phyloP scores from a whole-genome alignment of 2,888 invertebrate species.

The Falcaria lacertinaria region DNA sequence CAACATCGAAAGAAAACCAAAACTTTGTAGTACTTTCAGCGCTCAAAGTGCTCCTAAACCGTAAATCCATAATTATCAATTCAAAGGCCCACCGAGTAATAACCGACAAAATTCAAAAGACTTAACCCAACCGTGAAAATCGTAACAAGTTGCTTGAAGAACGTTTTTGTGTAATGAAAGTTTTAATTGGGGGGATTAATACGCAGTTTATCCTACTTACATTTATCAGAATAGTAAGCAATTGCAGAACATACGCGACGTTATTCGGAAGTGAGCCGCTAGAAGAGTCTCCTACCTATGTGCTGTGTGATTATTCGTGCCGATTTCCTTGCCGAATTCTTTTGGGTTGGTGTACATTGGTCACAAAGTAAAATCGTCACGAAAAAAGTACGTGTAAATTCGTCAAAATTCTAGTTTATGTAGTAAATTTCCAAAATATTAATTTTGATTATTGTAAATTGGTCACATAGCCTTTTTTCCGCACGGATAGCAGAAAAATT shows the following conservation, averaged over 20 bases:
- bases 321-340: too few relatives aligned
- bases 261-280: not conserved
- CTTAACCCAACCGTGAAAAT: constrained; percentile 26
- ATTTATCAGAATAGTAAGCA: constrained; percentile 9
- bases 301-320: too few relatives aligned
- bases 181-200: constrained; percentile 57
- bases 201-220: constrained; percentile 23
- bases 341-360: too few relatives aligned
- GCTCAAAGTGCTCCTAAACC: constrained; percentile 5
- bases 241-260: not conserved
- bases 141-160: constrained; percentile 38
- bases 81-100: constrained; percentile 8
- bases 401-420: too few relatives aligned
- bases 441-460: too few relatives aligned
- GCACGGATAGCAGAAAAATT: too few relatives aligned
- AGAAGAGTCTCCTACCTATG: too few relatives aligned
- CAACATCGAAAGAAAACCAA: too few relatives aligned
- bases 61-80: constrained; percentile 10
- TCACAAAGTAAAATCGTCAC: too few relatives aligned
- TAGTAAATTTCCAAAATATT: too few relatives aligned
- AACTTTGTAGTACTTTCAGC: not conserved
- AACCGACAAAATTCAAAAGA: constrained; percentile 29
- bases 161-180: constrained; percentile 39
- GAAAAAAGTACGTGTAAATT: too few relatives aligned
- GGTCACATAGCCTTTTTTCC: too few relatives aligned